Evolutionary conservation across 2,113 vertebrate genomes (phyloP).

Genomic region (Glaucomys volans): DNA sequence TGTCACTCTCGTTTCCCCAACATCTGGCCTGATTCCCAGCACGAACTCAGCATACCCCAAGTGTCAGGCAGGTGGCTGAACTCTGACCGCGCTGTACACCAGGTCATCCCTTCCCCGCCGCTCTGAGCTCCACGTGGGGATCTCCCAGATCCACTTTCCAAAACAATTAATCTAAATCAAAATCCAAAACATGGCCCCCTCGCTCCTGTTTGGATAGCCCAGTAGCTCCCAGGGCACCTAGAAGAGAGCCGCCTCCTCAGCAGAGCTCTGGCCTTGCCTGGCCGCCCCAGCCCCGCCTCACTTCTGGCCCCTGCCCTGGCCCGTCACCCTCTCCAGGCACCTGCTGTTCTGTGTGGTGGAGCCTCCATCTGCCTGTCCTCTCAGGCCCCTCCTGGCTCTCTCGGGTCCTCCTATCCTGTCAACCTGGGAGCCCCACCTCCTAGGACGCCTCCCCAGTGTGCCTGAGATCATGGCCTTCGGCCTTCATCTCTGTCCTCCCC

Average conservation of each 20-base stretch:
- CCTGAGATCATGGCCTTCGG: accelerated
- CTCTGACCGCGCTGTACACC: accelerated
- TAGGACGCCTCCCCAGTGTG: neutral
- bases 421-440: accelerated
- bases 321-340: accelerated
- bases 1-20: too few relatives aligned
- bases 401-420: neutral
- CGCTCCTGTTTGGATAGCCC: neutral
- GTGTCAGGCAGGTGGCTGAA: accelerated
- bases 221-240: accelerated
- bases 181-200: accelerated
- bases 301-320: neutral
- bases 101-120: accelerated
- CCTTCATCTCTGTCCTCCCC: neutral
- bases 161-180: neutral
- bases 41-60: accelerated
- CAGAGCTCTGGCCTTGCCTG: accelerated
- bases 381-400: neutral
- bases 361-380: neutral
- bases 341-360: accelerated
- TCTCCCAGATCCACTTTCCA: neutral
- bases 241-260: neutral
- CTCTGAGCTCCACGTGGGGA: neutral
- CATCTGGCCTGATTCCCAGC: accelerated
- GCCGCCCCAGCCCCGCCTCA: neutral